These are phyloP conservation scores for Cephus runcator DNA, from an alignment of 2,888 invertebrate genomes.

Conservation along the genomic window DNA sequence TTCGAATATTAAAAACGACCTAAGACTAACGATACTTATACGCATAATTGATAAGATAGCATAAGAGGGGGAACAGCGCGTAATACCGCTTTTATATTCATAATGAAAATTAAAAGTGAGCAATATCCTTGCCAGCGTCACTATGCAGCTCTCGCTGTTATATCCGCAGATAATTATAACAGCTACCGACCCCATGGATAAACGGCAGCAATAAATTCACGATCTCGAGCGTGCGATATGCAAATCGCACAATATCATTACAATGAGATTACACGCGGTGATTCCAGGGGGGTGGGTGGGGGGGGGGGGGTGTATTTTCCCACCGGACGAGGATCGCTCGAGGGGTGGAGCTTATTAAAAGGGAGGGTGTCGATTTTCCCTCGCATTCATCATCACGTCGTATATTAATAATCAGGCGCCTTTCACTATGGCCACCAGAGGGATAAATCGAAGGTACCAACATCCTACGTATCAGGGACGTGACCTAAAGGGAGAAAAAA, in stretches of 20 bases:
- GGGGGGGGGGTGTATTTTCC: conserved; percentile 47
- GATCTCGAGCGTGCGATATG: conserved; percentile 52
- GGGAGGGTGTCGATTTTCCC: conserved; percentile 42
- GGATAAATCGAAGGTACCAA: too few species aligned
- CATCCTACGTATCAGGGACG: too few species aligned
- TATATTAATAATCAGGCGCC: conserved; percentile 35
- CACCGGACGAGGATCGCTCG: conserved; percentile 53
- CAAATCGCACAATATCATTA: conserved; percentile 59
- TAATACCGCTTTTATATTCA: too few species aligned
- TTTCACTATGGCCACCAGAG: too few species aligned
- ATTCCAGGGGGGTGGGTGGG: conserved; percentile 34
- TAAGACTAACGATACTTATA: too few species aligned
- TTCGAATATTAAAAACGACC: too few species aligned
- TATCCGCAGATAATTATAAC: too few species aligned
- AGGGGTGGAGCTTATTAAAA: conserved; percentile 50
- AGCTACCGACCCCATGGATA: neutral
- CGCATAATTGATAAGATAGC: too few species aligned
- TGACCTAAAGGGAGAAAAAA: neutral
- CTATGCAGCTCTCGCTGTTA: too few species aligned
- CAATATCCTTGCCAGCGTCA: too few species aligned
- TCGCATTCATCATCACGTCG: conserved; percentile 23
- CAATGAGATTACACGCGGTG: conserved; percentile 60
- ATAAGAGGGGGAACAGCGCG: too few species aligned
- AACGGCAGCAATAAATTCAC: conserved; percentile 53
- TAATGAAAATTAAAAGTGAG: too few species aligned